Evolutionary conservation across 2,113 vertebrate genomes (phyloP), one percentile per base, ranked within the genome.

Genomic region (Vulpes lagopus): DNA sequence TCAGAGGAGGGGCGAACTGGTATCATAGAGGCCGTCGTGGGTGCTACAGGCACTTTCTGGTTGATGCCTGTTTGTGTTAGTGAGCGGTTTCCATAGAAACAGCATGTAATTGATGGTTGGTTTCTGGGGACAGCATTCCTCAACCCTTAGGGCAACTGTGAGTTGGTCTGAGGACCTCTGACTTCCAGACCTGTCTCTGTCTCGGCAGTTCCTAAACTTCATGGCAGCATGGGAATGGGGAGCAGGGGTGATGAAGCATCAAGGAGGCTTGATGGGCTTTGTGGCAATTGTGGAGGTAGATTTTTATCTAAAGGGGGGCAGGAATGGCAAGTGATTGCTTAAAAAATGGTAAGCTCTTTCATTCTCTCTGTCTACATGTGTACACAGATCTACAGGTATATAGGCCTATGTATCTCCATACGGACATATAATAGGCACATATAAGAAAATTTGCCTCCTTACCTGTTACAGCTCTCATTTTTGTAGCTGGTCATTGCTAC

Each of bases 71-170:
- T 20, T 43, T 55, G 60, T 67, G 30, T 62, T 15, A 51, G 74
- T 91, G 59, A 43, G 35, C 0, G 2, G 88, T 96, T 96, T 94
- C 94, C 91, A 92, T 89, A 69, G 96, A 90, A 92, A 95, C 64
- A 4, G 67, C 17, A 0, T 74, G 49, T 79, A 35, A 76, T 60
- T 53, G 64, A 92, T 49, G 25, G 74, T 11, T 89, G 25, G 10
- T 91, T 90, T 90, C 62, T 25, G 19, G 27, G 80, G 19, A 51
- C 16, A n/a, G n/a, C 3, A 23, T 35, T 49, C 3, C 51, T 65
- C 25, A 51, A 89, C 11, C 4, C 5, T 27, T 11, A 67, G 12
- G 59, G 81, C 30, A 38, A 8, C 8, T 14, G 4, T 10, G 30
- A 62, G 22, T 43, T 76, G 27, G n/a, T 74, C 78, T 59, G 8